Percentiles rank a stretch among this genome's conserved stretches.
Evolutionary conservation across 1,140 invertebrate species (phyloP).

Genomic region (Macrobrachium nipponense): DNA sequence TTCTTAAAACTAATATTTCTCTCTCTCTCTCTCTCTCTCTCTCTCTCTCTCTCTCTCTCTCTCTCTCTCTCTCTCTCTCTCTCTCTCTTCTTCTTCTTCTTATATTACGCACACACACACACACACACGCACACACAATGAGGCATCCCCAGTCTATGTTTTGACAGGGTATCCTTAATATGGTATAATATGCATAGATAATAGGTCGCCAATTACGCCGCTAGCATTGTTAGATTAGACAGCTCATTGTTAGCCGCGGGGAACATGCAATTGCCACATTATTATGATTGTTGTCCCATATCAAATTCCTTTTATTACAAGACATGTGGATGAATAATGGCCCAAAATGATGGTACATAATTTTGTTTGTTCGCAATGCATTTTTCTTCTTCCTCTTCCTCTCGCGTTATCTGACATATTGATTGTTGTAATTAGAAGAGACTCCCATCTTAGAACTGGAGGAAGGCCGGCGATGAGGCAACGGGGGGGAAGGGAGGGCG

Average conservation of each 20-base stretch:
- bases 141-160: conserved; percentile 53
- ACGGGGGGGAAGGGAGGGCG: not conserved
- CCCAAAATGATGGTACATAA: conserved; percentile 55
- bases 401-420: conserved; percentile 41
- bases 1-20: not conserved
- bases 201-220: conserved; percentile 55
- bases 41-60: conserved; percentile 11
- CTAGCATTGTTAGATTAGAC: conserved; percentile 54
- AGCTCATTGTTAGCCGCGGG: conserved; percentile 56
- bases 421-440: conserved; percentile 55
- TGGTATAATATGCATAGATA: conserved; percentile 61
- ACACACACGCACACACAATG: conserved; percentile 22
- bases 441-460: not conserved
- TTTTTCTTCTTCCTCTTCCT: not conserved
- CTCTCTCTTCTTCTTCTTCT: conserved; percentile 21
- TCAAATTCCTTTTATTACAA: conserved; percentile 59
- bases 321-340: conserved; percentile 55
- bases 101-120: conserved; percentile 31
- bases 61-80: conserved; percentile 14
- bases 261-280: conserved; percentile 57
- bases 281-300: conserved; percentile 58
- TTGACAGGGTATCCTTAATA: conserved; percentile 62
- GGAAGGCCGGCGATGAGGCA: not conserved
- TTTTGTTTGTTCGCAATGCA: conserved; percentile 48
- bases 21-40: conserved; percentile 17